phyloP scores from a whole-genome alignment of 2,113 vertebrate genomes.

The Microcebus ravelobensis region DNA sequence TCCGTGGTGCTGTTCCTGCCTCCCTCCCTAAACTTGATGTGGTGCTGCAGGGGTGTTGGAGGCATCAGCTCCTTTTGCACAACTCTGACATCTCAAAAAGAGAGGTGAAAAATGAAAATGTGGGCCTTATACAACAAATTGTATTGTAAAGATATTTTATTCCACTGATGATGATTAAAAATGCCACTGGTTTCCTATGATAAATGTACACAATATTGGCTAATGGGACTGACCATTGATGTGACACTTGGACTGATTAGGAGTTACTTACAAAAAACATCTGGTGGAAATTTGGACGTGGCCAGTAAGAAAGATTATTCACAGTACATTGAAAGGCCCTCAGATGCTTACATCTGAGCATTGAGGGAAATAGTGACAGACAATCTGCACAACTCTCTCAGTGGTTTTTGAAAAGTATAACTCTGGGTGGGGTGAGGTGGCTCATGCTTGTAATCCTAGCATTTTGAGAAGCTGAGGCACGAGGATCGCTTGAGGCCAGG shows the following conservation, averaged over 20 bases:
- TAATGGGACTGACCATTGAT: not conserved
- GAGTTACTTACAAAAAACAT: not conserved
- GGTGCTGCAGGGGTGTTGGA: not conserved
- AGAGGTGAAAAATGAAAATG: not conserved
- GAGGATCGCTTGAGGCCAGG: no score
- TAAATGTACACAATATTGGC: not conserved
- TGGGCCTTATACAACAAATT: not conserved
- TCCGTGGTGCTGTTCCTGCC: not conserved
- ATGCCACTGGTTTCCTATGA: not conserved
- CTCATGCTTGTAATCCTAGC: no score
- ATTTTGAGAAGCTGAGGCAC: no score
- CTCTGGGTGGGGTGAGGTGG: not conserved
- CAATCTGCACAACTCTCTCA: no score
- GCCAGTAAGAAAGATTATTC: not conserved
- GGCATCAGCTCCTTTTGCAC: not conserved
- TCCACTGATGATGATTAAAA: not conserved
- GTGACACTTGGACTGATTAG: not conserved
- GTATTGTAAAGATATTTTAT: not conserved
- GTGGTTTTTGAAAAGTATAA: not conserved
- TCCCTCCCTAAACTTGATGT: not conserved
- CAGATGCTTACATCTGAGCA: not conserved
- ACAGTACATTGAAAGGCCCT: not conserved
- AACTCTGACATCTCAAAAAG: not conserved
- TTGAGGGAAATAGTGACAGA: not conserved
- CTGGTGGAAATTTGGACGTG: not conserved